A percentile compares a stretch with the other conserved stretches of the same genome.
These are phyloP conservation scores for Sphaerophoria taeniata DNA, from an alignment of 2,888 invertebrate genomes.

Conservation along the genomic window DNA sequence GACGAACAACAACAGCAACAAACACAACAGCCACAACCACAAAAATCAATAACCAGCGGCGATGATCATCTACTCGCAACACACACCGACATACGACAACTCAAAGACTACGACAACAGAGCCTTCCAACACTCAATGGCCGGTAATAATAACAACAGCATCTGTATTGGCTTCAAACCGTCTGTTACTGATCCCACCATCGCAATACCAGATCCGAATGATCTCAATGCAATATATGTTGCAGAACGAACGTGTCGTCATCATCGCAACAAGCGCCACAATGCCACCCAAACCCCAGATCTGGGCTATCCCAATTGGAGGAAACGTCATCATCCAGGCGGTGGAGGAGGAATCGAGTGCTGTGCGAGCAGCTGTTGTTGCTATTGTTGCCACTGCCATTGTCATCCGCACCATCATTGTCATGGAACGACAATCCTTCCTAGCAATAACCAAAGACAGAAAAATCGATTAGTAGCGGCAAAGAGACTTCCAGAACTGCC, in stretches of 20 bases:
- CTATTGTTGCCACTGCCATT: slow-evolving; percentile 66
- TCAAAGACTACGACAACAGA: slow-evolving; percentile 81
- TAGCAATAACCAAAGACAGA: slow-evolving; percentile 44
- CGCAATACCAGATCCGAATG: slow-evolving; percentile 72
- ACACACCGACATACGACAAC: slow-evolving; percentile 79
- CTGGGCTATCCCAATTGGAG: slow-evolving; percentile 68
- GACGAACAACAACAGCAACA: slow-evolving; percentile 81
- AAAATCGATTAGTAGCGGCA: slow-evolving; percentile 32
- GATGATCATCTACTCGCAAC: slow-evolving; percentile 81
- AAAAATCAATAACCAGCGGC: slow-evolving; percentile 78
- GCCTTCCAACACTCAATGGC: slow-evolving; percentile 80
- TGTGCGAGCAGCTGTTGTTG: slow-evolving; percentile 58
- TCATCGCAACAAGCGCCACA: slow-evolving; percentile 76
- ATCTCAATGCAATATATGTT: slow-evolving; percentile 67
- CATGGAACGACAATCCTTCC: slow-evolving; percentile 39
- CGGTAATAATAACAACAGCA: slow-evolving; percentile 61
- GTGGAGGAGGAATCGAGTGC: slow-evolving; percentile 54
- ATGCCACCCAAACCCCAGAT: slow-evolving; percentile 80
- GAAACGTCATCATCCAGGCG: slow-evolving; percentile 38
- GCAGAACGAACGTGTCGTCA: slow-evolving; percentile 71
- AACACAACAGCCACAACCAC: slow-evolving; percentile 74
- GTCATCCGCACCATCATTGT: slow-evolving; percentile 69
- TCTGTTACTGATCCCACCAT: slow-evolving; percentile 74
- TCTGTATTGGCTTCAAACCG: slow-evolving; percentile 56
- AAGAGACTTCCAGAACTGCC: slow-evolving; percentile 68